Conservation (phyloP, 2,797 vertebrate genomes). For the Emydoidea blandingii region DNA sequence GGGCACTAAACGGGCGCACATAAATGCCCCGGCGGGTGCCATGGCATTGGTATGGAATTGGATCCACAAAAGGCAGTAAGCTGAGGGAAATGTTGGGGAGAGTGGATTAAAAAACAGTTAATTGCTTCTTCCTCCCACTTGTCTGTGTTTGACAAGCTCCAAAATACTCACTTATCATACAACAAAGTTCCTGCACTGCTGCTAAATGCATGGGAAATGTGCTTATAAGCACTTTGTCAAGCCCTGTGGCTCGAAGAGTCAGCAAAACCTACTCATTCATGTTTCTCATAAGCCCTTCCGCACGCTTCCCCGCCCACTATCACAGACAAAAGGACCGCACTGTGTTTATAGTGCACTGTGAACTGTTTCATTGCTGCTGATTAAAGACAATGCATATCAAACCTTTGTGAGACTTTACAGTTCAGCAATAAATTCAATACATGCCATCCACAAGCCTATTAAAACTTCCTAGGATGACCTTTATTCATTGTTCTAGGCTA, state of each 20-base stretch:
- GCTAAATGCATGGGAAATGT: conserved; percentile 64
- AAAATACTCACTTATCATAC: conserved; percentile 7
- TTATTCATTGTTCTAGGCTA: conserved; percentile 5
- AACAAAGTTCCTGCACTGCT: conserved; percentile 51
- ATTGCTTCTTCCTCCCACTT: background rate
- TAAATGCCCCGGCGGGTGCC: no score
- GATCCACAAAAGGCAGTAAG: no score
- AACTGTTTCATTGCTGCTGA: conserved; percentile 61
- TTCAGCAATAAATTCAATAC: conserved; percentile 43
- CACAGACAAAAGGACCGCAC: conserved; percentile 56
- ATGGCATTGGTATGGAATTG: no score
- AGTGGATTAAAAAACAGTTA: background rate
- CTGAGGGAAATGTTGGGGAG: no score
- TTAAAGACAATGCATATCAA: conserved; percentile 60
- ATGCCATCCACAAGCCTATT: conserved; percentile 42
- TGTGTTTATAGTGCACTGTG: conserved; percentile 57
- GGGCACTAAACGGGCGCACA: no score
- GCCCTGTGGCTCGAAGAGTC: conserved; percentile 48
- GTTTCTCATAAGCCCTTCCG: conserved; percentile 57
- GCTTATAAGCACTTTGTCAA: conserved; percentile 64
- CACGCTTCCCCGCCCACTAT: conserved; percentile 28
- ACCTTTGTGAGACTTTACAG: conserved; percentile 53
- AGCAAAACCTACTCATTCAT: conserved; percentile 71
- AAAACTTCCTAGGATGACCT: conserved; percentile 26
- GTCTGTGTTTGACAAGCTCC: conserved; percentile 10